A percentile compares a stretch with the other conserved stretches of the same genome.
These are phyloP conservation scores for Loripinus fragilis DNA, from an alignment of 2,888 invertebrate genomes.

Conservation along the genomic window DNA sequence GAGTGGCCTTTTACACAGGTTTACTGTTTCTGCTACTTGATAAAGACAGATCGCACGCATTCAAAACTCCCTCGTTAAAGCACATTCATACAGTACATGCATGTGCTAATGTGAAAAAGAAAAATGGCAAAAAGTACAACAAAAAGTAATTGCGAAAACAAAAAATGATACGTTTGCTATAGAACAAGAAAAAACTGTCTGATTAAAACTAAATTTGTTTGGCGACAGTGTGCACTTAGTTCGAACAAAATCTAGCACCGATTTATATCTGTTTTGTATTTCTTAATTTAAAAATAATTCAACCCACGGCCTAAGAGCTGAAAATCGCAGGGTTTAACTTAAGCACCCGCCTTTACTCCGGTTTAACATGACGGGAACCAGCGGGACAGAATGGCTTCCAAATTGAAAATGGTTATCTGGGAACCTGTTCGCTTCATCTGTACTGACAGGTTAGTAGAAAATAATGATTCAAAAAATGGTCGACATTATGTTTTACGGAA, in stretches of 20 bases:
- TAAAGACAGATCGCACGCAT: too few relatives aligned
- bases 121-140: not conserved
- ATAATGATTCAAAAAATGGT: slow-evolving; percentile 18
- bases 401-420: slow-evolving; percentile 12
- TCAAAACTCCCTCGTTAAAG: too few relatives aligned
- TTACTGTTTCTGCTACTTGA: too few relatives aligned
- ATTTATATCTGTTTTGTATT: not conserved
- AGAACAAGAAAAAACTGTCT: not conserved
- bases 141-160: not conserved
- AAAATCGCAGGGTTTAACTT: slow-evolving; percentile 3
- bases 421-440: slow-evolving; percentile 1
- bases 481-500: not conserved
- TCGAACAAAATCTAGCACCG: not conserved
- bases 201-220: not conserved
- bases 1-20: too few relatives aligned
- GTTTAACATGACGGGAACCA: not conserved
- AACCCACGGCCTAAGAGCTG: not conserved
- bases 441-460: slow-evolving; percentile 13
- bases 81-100: too few relatives aligned
- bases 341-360: not conserved
- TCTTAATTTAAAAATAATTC: not conserved
- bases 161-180: not conserved
- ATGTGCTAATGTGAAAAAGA: too few relatives aligned
- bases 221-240: not conserved
- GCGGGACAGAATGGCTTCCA: slow-evolving; percentile 1